Conservation (phyloP, 2,113 vertebrate genomes). For the Cyphomyrus plagiostoma region DNA sequence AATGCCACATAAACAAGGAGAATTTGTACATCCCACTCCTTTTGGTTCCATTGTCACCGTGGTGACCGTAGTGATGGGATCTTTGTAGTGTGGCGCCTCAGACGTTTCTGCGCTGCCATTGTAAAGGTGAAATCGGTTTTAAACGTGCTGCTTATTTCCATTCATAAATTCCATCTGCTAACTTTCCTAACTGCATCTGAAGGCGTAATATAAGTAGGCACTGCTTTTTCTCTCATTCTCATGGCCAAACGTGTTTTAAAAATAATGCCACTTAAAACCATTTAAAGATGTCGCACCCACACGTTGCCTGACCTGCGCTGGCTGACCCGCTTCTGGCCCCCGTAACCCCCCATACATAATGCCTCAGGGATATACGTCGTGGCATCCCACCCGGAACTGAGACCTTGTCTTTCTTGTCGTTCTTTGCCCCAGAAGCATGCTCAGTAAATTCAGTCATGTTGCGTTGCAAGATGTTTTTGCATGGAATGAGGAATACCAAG, state of each 20-base stretch:
- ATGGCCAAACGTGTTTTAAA: not conserved
- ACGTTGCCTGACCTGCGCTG: not conserved
- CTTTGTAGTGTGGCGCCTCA: too few species aligned
- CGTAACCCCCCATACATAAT: not conserved
- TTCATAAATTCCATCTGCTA: not conserved
- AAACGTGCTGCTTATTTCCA: not conserved
- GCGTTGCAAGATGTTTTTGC: constrained; percentile 60
- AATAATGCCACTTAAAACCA: not conserved
- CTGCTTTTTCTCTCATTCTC: not conserved
- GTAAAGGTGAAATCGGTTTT: not conserved
- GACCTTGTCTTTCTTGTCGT: constrained; percentile 33
- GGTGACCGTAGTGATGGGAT: not conserved
- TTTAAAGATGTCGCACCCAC: not conserved
- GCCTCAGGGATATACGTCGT: not conserved
- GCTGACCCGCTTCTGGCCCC: not conserved
- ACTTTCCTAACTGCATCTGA: not conserved
- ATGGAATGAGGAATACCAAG: constrained; percentile 56
- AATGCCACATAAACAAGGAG: not conserved
- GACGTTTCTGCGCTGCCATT: not conserved
- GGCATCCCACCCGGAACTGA: not conserved
- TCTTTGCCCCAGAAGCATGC: constrained; percentile 49
- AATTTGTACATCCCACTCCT: not conserved
- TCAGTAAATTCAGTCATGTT: constrained; percentile 55
- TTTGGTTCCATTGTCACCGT: not conserved
- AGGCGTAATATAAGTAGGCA: not conserved